phyloP scores from a whole-genome alignment of 2,888 invertebrate genomes.

The Steinernema hermaphroditum region DNA sequence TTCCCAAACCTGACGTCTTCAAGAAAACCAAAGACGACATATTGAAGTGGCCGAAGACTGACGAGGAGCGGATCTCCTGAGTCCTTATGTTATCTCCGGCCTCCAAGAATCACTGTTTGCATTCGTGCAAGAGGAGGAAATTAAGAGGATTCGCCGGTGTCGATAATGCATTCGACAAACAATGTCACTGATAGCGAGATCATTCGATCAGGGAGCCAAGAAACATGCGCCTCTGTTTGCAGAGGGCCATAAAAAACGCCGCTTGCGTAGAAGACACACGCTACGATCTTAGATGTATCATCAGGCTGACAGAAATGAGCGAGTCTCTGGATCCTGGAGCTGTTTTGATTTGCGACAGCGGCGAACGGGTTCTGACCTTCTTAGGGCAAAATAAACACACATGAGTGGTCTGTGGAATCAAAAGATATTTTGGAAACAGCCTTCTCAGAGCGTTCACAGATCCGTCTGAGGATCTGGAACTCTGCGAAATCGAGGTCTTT shows the following conservation, averaged over 20 bases:
- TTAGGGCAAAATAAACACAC: too few relatives aligned
- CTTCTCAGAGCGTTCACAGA: too few relatives aligned
- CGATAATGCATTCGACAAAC: background rate
- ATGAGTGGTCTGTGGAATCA: too few relatives aligned
- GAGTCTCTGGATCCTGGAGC: too few relatives aligned
- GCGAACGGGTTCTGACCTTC: too few relatives aligned
- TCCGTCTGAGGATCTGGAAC: too few relatives aligned
- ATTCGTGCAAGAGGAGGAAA: background rate
- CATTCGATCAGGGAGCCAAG: background rate
- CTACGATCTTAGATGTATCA: too few relatives aligned
- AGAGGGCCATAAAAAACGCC: background rate
- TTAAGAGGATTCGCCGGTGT: conserved; percentile 6
- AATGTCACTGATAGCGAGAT: conserved; percentile 12
- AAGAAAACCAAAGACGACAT: background rate
- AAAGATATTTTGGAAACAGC: too few relatives aligned
- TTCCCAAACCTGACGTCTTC: background rate
- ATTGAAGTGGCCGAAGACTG: background rate
- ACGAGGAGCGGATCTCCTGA: background rate
- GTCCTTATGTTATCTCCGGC: background rate
- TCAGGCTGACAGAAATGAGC: too few relatives aligned
- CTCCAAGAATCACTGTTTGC: background rate
- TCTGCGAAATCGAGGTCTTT: too few relatives aligned
- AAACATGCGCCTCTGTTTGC: conserved; percentile 19
- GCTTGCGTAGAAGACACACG: too few relatives aligned
- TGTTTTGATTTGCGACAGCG: too few relatives aligned